A percentile compares a stretch with the other conserved stretches of the same genome.
Evolutionary conservation across 2,113 vertebrate genomes (phyloP).

Genomic region (Shinisaurus crocodilurus): DNA sequence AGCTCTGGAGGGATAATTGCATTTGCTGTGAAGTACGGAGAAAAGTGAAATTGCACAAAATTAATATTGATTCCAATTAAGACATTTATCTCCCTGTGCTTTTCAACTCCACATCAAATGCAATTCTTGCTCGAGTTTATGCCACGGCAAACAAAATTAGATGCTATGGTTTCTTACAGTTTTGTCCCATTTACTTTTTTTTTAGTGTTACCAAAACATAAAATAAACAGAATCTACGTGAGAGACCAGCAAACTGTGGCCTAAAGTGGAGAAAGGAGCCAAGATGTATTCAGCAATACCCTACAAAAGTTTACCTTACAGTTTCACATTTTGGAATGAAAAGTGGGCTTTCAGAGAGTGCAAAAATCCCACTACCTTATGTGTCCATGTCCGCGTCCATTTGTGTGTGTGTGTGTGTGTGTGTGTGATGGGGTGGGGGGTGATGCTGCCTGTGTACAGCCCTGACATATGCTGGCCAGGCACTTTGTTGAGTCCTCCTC

Average conservation of each 20-base stretch:
- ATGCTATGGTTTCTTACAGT: slow-evolving; percentile 36
- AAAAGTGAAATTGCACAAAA: slow-evolving; percentile 77
- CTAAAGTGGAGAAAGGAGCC: not conserved
- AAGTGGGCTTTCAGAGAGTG: not conserved
- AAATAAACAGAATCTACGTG: not conserved
- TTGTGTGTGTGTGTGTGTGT: no score
- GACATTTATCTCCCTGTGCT: slow-evolving; percentile 76
- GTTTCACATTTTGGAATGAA: not conserved
- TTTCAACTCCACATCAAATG: slow-evolving; percentile 69
- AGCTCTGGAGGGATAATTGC: slow-evolving; percentile 62
- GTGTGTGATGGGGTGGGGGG: no score
- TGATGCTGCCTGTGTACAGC: not conserved
- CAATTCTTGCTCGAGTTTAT: slow-evolving; percentile 59
- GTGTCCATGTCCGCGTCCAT: no score
- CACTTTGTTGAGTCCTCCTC: no score
- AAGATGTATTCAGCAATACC: not conserved
- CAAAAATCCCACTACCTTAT: not conserved
- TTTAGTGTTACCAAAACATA: not conserved
- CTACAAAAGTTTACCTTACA: not conserved
- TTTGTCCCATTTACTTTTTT: not conserved
- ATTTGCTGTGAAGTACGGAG: slow-evolving; percentile 76
- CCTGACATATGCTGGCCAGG: no score
- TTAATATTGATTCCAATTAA: slow-evolving; percentile 84
- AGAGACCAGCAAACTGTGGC: no score
- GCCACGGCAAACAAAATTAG: slow-evolving; percentile 60